Evolutionary conservation across 1,140 invertebrate species (phyloP).

Genomic region (Drosophila sproati): DNA sequence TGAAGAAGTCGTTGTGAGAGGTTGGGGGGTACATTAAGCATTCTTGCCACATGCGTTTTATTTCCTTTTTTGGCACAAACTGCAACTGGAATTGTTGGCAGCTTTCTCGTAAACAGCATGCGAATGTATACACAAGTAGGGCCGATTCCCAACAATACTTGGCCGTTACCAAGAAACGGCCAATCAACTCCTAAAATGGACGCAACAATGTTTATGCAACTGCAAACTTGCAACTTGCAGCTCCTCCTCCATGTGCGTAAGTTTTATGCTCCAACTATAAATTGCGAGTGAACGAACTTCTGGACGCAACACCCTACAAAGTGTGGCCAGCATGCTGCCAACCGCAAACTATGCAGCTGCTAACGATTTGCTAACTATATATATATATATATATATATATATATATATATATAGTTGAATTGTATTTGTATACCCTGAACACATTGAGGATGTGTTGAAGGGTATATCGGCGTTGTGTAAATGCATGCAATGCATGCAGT

Average conservation of each 20-base stretch:
- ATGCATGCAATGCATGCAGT: no score
- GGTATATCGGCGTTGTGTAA: no score
- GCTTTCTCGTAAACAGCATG: slow-evolving; percentile 23
- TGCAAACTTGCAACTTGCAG: slow-evolving; percentile 37
- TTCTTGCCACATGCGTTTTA: slow-evolving; percentile 58
- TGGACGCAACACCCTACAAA: not conserved
- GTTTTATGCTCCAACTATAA: slow-evolving; percentile 45
- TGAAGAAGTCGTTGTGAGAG: not conserved
- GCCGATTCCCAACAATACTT: slow-evolving; percentile 20
- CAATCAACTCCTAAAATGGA: slow-evolving; percentile 64
- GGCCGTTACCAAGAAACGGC: slow-evolving; percentile 41
- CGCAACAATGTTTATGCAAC: slow-evolving; percentile 66
- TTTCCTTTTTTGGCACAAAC: slow-evolving; percentile 70
- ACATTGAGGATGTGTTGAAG: no score
- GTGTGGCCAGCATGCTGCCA: slow-evolving; percentile 15
- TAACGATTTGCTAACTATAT: slow-evolving; percentile 21
- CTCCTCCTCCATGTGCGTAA: slow-evolving; percentile 62
- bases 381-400: no score
- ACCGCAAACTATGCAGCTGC: not conserved
- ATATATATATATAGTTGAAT: no score
- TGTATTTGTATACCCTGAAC: no score
- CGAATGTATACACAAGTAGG: slow-evolving; percentile 7
- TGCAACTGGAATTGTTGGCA: slow-evolving; percentile 44
- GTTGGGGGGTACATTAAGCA: slow-evolving; percentile 32
- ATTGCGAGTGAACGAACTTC: slow-evolving; percentile 25